A percentile compares a stretch with the other conserved stretches of the same genome.
These are phyloP conservation scores for Eristalis tenax DNA, from an alignment of 2,888 invertebrate genomes.

Conservation along the genomic window DNA sequence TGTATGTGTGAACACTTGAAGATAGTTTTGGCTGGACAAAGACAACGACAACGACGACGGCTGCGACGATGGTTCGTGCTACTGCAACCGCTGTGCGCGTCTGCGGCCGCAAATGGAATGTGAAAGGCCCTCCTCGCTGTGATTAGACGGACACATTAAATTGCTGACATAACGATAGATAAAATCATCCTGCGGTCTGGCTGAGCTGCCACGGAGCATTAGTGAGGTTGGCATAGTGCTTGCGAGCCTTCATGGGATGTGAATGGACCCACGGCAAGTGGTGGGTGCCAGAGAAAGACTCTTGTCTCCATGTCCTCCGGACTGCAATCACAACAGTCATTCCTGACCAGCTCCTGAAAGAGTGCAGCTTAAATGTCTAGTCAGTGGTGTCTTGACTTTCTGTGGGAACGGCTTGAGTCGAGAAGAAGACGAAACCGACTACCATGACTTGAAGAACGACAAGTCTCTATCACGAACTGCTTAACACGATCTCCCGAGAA, in stretches of 20 bases:
- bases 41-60: background rate
- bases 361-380: no score
- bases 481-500: background rate
- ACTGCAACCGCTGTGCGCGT: background rate
- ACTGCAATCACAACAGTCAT: no score
- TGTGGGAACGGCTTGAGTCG: no score
- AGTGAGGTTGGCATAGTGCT: background rate
- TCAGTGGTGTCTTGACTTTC: no score
- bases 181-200: background rate
- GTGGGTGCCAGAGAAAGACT: background rate
- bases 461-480: no score
- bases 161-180: slow-evolving; percentile 4
- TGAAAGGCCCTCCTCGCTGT: slow-evolving; percentile 38
- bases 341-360: no score
- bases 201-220: background rate
- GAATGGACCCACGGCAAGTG: background rate
- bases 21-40: slow-evolving; percentile 37
- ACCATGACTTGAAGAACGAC: no score
- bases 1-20: slow-evolving; percentile 55
- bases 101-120: slow-evolving; percentile 46
- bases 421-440: no score
- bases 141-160: slow-evolving; percentile 19
- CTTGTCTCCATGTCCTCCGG: background rate
- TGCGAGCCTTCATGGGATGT: background rate
- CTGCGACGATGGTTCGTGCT: background rate